Conservation (phyloP, 2,113 vertebrate genomes). For the Butorides virescens region DNA sequence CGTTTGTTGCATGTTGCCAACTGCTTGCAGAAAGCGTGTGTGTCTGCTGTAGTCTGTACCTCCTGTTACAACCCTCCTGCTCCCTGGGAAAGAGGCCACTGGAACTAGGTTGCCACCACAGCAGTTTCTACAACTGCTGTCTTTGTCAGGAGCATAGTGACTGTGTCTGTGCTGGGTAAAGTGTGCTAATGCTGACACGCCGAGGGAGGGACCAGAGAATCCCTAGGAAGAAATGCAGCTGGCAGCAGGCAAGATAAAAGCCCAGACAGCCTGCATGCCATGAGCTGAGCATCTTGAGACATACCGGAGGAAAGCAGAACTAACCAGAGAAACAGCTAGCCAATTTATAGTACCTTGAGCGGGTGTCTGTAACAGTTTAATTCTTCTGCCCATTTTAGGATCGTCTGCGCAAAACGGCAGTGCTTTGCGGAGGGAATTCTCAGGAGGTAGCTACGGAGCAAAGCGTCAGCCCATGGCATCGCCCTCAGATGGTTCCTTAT, state of each 20-base stretch:
- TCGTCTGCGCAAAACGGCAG: conserved; percentile 93
- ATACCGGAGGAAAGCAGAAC: neutral
- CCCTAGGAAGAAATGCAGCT: neutral
- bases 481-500: conserved; percentile 93
- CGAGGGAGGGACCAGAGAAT: neutral
- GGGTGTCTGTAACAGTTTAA: neutral
- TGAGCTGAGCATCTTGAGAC: neutral
- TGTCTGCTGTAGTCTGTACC: neutral
- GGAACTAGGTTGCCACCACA: neutral
- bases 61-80: neutral
- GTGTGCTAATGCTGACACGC: neutral
- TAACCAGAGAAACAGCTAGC: neutral
- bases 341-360: too few species aligned
- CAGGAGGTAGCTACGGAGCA: conserved; percentile 87
- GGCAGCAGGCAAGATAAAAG: neutral
- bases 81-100: neutral
- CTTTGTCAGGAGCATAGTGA: fast-evolving
- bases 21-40: neutral
- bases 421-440: conserved; percentile 89
- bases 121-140: neutral
- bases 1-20: fast-evolving
- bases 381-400: conserved; percentile 60
- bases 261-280: neutral
- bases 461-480: conserved; percentile 94
- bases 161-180: neutral